A percentile compares a stretch with the other conserved stretches of the same genome.
These are phyloP conservation scores for Cryptus armator DNA, from an alignment of 2,888 invertebrate genomes.

Conservation along the genomic window DNA sequence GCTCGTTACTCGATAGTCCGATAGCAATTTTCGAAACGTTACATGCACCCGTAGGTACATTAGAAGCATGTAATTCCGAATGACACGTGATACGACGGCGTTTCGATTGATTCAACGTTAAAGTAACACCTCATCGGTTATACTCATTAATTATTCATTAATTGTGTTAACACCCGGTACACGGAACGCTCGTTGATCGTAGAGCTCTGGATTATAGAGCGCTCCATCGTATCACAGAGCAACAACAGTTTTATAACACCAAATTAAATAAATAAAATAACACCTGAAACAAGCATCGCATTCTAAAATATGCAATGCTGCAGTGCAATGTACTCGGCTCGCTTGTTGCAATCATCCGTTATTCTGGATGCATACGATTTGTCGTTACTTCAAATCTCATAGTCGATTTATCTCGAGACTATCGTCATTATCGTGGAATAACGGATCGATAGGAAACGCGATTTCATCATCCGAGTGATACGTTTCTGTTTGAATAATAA, in stretches of 20 bases:
- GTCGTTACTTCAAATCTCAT: too few relatives aligned
- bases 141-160: conserved; percentile 8
- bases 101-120: conserved; percentile 5
- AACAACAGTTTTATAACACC: too few relatives aligned
- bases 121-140: conserved; percentile 5
- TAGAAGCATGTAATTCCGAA: conserved; percentile 10
- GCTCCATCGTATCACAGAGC: too few relatives aligned
- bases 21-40: not conserved
- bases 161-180: not conserved
- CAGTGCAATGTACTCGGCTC: too few relatives aligned
- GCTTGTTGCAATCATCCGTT: too few relatives aligned
- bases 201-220: too few relatives aligned
- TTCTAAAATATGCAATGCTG: too few relatives aligned
- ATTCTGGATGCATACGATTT: too few relatives aligned
- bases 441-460: not conserved
- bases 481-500: conserved; percentile 22
- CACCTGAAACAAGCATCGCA: too few relatives aligned
- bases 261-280: too few relatives aligned
- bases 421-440: conserved; percentile 28
- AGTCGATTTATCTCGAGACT: not conserved
- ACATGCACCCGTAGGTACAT: too few relatives aligned
- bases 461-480: not conserved
- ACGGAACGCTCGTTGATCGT: too few relatives aligned
- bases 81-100: not conserved
- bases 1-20: conserved; percentile 2